Base-by-base conservation (phyloP, 37 sponge, comb jelly and placozoan species). In the Aplysina aerophoba region DNA sequence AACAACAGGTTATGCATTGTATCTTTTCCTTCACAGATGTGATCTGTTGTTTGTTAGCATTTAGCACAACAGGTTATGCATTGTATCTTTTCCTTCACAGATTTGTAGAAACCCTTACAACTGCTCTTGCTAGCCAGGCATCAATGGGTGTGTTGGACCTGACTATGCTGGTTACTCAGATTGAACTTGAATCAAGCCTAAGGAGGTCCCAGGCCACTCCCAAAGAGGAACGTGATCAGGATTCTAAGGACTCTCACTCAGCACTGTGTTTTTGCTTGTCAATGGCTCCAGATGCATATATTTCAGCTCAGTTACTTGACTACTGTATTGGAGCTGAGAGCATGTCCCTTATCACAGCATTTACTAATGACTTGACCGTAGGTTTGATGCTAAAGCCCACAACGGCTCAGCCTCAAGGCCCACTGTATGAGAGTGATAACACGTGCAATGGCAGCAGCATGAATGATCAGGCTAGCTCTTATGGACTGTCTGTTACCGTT, bases 71-170 rank as follows among this genome's bases (percentile, higher is more conserved):
- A n/a, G n/a, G n/a, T n/a, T n/a, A n/a, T n/a, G n/a, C n/a, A n/a
- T n/a, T n/a, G n/a, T n/a, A n/a, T 57, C 17, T 62, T 8, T 25
- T 25, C 2, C 27, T 62, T 69, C 30, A 12, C 71, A 69, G 71
- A 1, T 69, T 69, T 69, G 71, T 69, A 4, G 31, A 69, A 17
- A 35, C 33, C 33, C 11, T 69, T 69, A 12, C 12, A 12, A 69
- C 27, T 69, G 71, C 33, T 31, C 71, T 69, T 34, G 71, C 71
- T 30, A 69, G 71, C 6, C 71, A 69, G 34, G 71, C 71, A n/a
- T 16, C 71, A 34, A 30, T 30, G 17, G 30, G 71, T 30, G 28
- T 31, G 28, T 30, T 69, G 31, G 34, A 69, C 34, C 6, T 69
- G 34, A 16, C 28, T 35, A 27, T 69, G 71, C 34, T 69, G 33